phyloP scores from a whole-genome alignment of 2,113 vertebrate species.

The Amblyopsis rosae region DNA sequence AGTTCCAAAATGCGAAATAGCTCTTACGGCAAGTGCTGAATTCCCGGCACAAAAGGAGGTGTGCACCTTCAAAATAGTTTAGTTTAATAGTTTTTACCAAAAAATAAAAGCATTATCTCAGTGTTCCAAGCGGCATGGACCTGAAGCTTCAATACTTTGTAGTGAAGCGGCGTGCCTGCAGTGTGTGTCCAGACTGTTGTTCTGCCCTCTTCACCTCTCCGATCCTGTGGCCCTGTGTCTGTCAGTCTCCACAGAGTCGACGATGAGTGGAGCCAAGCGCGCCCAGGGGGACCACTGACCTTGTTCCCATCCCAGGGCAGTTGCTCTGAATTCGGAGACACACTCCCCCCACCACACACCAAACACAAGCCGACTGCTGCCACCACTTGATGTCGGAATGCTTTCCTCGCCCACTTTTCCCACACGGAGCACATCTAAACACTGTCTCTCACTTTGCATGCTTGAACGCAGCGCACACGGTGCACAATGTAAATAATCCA shows the following conservation, averaged over 20 bases:
- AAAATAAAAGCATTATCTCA: slow-evolving; percentile 23
- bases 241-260: slow-evolving; percentile 27
- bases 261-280: slow-evolving; percentile 28
- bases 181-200: slow-evolving; percentile 33
- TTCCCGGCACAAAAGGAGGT: background rate
- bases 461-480: background rate
- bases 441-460: slow-evolving; percentile 15
- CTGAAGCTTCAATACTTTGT: slow-evolving; percentile 14
- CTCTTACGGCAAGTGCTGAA: too few species aligned
- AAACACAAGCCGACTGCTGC: slow-evolving; percentile 33
- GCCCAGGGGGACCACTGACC: slow-evolving; percentile 39
- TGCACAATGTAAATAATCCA: too few species aligned
- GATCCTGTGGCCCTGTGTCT: slow-evolving; percentile 26
- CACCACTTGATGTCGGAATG: slow-evolving; percentile 47
- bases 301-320: slow-evolving; percentile 27
- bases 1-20: too few species aligned
- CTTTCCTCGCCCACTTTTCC: slow-evolving; percentile 27
- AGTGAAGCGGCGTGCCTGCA: slow-evolving; percentile 3
- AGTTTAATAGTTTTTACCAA: too few species aligned
- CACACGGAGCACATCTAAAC: slow-evolving; percentile 16
- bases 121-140: too few species aligned
- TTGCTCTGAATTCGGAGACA: slow-evolving; percentile 23
- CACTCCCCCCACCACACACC: slow-evolving; percentile 28
- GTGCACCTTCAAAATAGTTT: background rate
- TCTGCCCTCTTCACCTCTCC: slow-evolving; percentile 44